phyloP scores from a whole-genome alignment of 2,888 invertebrate genomes.

The Heliconius hortense region DNA sequence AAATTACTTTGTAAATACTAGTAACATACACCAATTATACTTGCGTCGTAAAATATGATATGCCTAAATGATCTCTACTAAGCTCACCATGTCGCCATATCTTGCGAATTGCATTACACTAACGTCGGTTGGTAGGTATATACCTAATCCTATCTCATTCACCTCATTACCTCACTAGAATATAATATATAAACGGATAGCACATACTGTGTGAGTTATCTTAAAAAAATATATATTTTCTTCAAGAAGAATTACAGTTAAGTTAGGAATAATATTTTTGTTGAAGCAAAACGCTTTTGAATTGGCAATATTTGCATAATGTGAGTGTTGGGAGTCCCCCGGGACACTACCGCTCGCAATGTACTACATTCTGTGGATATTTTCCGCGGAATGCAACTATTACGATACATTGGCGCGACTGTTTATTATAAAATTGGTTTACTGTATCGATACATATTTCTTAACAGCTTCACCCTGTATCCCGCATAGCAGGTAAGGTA shows the following conservation, averaged over 20 bases:
- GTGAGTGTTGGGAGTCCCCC: slow-evolving; percentile 17
- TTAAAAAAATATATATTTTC: slow-evolving; percentile 11
- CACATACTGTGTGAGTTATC: not conserved
- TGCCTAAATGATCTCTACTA: slow-evolving; percentile 22
- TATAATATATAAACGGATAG: not conserved
- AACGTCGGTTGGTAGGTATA: not conserved
- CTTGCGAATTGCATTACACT: slow-evolving; percentile 23
- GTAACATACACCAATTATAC: slow-evolving; percentile 16
- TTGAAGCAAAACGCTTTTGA: slow-evolving; percentile 11
- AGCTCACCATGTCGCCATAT: slow-evolving; percentile 12
- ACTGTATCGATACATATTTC: not conserved
- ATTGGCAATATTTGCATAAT: slow-evolving; percentile 21
- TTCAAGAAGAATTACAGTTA: slow-evolving; percentile 4
- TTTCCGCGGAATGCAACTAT: slow-evolving; percentile 11
- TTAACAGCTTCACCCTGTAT: no score
- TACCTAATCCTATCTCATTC: slow-evolving; percentile 21
- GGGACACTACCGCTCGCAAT: slow-evolving; percentile 10
- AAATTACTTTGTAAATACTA: not conserved
- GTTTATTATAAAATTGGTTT: not conserved
- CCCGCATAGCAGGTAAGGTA: no score
- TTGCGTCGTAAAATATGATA: slow-evolving; percentile 22
- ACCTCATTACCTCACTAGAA: slow-evolving; percentile 20
- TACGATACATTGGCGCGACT: not conserved
- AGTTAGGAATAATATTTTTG: slow-evolving; percentile 17
- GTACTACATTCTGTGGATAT: slow-evolving; percentile 7